Base-by-base conservation (phyloP, 2,888 invertebrate species). In the Fissipunctia ypsillon region DNA sequence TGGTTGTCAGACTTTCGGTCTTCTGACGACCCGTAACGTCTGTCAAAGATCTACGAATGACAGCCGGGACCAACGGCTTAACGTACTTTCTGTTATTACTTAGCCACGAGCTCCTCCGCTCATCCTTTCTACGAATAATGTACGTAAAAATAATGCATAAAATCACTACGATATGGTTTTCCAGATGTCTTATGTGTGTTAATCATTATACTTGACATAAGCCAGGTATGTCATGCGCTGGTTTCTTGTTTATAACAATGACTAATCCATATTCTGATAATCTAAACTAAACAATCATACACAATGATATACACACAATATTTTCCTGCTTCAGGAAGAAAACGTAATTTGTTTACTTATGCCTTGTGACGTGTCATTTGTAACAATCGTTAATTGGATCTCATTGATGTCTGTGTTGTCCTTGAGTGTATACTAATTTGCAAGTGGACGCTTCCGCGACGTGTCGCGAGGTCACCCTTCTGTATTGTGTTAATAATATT, bases 401-500 rank as follows among this genome's bases (percentile, higher is more conserved):
- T 84, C 82, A 85, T 83, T 77, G 83, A 85, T 88, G 84, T 87
- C 85, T 83, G 69, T 84, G 84, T 80, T 76, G 89, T 91, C 93
- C 94, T 93, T 93, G 91, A 90, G 83, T 88, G 19, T 35, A 91
- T 90, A 93, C 91, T 94, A 94, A 95, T 95, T 96, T 94, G 95
- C 95, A 92, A 93, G 89, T 87, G 88, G 89, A 87, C 90, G 92
- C 94, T 95, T 95, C 95, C 95, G 95, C 93, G 92, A 93, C 88
- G 87, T 89, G 91, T 85, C 89, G 85, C 89, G 87, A 91, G 91
- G 90, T 89, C 88, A 86, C 73, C 81, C 85, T 85, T 87, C 84
- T 82, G 85, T 88, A 87, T 88, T 89, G 88, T 90, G 88, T 88
- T 73, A 87, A 86, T 86, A 84, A 87, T 90, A 87, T 88, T 88